Base-by-base conservation (phyloP, 2,888 invertebrate species). In the Malacosoma neustria region DNA sequence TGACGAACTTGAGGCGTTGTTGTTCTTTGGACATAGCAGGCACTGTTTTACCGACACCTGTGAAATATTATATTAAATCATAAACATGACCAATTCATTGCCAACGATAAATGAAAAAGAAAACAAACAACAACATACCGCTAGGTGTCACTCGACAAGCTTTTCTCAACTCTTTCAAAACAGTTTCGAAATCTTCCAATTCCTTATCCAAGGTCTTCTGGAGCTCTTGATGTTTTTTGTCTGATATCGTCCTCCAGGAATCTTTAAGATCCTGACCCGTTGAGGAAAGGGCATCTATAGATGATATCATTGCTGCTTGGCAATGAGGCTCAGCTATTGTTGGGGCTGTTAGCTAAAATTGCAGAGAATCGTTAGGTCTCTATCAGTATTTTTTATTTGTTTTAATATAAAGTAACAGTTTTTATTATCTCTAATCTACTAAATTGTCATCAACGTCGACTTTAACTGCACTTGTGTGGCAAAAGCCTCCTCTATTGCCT, bases 291-390 rank as follows among this genome's bases (percentile, higher is more conserved):
- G 40, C 45, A 5, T 58, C 57, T 0, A 48, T 52, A 0, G 65
- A 52, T 0, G 49, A 45, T 1, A 61, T 39, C 1, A 71, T 41
- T 0, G 54, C 47, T 0, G 55, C 14, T 29, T 57, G 59, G 42
- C 66, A 62, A 7, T 46, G 49, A 1, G 48, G 45, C 4, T 62
- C 58, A 1, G 57, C 47, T n/a, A 66, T 57, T 0, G 56, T 54
- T 4, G 67, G 48, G 0, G 59, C 57, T 34, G 62, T 61, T 30
- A 69, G 43, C 70, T 69, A 42, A 30, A 34, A 35, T 30, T 33
- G 14, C 6, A 13, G 30, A 30, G 9, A 3, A 36, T 13, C 4
- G n/a, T 3, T 32, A 9, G 15, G 13, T 9, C 11, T 32, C 5
- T 4, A 12, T 9, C 13, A 12, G n/a, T n/a, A n/a, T n/a, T n/a